Evolutionary conservation across 2,113 vertebrate genomes (phyloP), one percentile per base, ranked within the genome.

Genomic region (Pithys albifrons): DNA sequence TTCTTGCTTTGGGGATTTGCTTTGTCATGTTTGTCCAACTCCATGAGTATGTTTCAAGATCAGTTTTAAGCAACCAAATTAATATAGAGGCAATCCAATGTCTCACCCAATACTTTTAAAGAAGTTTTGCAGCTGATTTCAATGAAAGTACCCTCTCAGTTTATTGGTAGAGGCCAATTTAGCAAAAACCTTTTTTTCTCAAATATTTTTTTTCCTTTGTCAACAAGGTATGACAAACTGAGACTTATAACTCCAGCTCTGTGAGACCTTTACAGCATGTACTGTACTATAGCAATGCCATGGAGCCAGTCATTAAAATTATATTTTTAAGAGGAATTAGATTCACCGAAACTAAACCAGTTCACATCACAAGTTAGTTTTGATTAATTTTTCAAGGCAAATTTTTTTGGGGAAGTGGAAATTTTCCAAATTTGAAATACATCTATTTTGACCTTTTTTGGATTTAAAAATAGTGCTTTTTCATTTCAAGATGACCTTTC

Each of bases 401-500:
- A 79, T 81, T 58, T 76, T 83, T 95, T 46, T 9, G 2, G 19
- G 39, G n/a, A 37, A 83, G 24, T 2, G 0, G 46, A 67, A 91
- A 37, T 61, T 76, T 95, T 93, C 43, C 29, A 55, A 48, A 71
- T 85, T 71, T 62, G 23, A 59, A 83, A 18, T 90, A 48, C 16
- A 67, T 79, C 41, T 19, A 14, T 79, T 95, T 55, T 83, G 82
- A 88, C 85, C 69, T 92, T 93, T 96, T 80, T 91, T 48, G 37
- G n/a, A 29, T 77, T 19, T 77, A 80, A 84, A 96, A 86, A 71
- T 59, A 84, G 45, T 48, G 28, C 14, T 80, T 92, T 95, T 86
- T 83, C 35, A 52, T 70, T 90, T 96, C 28, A 20, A 57, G 88
- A 86, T 93, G 75, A 90, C 91, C 69, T 96, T 96, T 96, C 37